These are phyloP conservation scores for Nasonia vitripennis DNA, from an alignment of 1,140 invertebrate species.

Conservation along the genomic window DNA sequence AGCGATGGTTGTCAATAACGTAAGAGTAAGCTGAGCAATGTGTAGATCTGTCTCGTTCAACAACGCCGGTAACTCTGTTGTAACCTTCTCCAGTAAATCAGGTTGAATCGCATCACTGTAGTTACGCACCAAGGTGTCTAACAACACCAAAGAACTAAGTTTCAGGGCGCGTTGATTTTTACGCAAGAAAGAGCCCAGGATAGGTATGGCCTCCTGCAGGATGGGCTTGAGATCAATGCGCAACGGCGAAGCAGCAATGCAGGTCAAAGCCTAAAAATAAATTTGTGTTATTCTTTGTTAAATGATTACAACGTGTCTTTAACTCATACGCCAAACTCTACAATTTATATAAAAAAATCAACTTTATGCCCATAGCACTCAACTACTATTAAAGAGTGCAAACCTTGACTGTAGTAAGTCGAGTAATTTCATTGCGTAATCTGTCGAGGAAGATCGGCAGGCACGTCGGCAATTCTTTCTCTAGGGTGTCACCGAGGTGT, in stretches of 20 bases:
- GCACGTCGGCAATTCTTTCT: constrained; percentile 87
- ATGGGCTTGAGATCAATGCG: constrained; percentile 87
- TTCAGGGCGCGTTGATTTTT: constrained; percentile 98
- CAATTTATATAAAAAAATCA: too few species aligned
- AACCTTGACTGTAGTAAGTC: constrained; percentile 93
- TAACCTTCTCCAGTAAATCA: constrained; percentile 84
- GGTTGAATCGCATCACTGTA: constrained; percentile 84
- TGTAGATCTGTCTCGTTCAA: constrained; percentile 96
- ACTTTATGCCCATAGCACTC: too few species aligned
- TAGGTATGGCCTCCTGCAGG: constrained; percentile 86
- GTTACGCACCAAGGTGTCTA: constrained; percentile 93
- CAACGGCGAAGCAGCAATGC: constrained; percentile 93
- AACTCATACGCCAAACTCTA: too few species aligned
- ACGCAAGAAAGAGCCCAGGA: constrained; percentile 94
- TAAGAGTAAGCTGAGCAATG: constrained; percentile 93
- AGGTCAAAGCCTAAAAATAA: constrained; percentile 83
- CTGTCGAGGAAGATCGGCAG: constrained; percentile 96
- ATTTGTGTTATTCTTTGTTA: not conserved
- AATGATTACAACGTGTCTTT: too few species aligned
- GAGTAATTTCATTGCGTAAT: constrained; percentile 96
- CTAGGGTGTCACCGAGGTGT: constrained; percentile 88
- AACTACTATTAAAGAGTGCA: not conserved
- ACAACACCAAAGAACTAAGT: constrained; percentile 90
- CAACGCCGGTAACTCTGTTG: constrained; percentile 90
- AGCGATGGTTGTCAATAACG: constrained; percentile 85